These are phyloP conservation scores for Oligia fasciuncula DNA, from an alignment of 2,888 invertebrate genomes.

Conservation along the genomic window DNA sequence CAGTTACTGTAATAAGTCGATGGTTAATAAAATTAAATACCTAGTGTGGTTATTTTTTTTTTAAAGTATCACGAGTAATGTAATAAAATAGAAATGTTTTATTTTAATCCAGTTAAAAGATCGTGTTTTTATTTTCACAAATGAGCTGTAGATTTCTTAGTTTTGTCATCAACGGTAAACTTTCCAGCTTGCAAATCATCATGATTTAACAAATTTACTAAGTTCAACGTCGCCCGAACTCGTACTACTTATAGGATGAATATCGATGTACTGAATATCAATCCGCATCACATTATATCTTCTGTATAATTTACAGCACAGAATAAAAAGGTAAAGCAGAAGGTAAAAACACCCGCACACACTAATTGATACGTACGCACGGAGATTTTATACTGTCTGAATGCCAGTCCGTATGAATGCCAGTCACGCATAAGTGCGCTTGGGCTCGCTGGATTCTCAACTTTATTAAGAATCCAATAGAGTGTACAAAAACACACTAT, in stretches of 20 bases:
- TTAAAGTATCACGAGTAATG: neutral
- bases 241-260: neutral
- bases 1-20: neutral
- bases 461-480: neutral
- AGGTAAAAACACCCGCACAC: neutral
- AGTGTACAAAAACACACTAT: neutral
- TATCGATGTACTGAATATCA: neutral
- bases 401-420: neutral
- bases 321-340: neutral
- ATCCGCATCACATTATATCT: neutral
- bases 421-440: too few species aligned
- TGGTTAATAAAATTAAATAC: neutral
- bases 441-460: neutral
- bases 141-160: rapidly evolving
- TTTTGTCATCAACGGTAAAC: neutral
- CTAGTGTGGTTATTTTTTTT: neutral
- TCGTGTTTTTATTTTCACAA: neutral
- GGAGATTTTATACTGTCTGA: neutral
- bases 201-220: neutral
- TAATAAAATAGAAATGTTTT: neutral
- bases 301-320: neutral
- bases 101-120: neutral
- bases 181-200: neutral
- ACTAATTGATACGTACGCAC: neutral
- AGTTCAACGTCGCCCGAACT: neutral